These are phyloP conservation scores for Aphaenogaster rudis DNA, from an alignment of 1,140 invertebrate species.

Conservation along the genomic window DNA sequence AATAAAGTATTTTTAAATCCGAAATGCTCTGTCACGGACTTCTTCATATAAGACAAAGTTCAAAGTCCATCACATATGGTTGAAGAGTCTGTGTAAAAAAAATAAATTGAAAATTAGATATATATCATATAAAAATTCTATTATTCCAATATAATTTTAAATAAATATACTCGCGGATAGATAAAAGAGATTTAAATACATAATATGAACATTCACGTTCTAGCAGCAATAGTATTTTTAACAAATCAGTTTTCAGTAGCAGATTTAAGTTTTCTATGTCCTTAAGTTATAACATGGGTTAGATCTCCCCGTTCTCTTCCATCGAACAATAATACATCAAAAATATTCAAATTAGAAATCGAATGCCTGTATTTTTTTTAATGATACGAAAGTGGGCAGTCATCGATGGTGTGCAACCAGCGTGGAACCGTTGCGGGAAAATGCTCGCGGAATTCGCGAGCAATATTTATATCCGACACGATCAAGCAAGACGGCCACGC, in stretches of 20 bases:
- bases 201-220: background rate
- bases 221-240: background rate
- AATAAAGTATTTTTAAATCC: background rate
- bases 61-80: background rate
- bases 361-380: background rate
- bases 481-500: background rate
- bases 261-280: background rate
- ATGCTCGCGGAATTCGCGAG: background rate
- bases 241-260: background rate
- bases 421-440: background rate
- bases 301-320: background rate
- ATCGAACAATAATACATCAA: background rate
- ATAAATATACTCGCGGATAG: background rate
- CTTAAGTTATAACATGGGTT: background rate
- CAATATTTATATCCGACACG: slow-evolving; percentile 49
- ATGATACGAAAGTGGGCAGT: background rate
- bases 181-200: background rate
- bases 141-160: background rate
- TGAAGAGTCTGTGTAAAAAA: background rate
- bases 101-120: background rate
- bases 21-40: background rate
- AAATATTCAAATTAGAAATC: slow-evolving; percentile 1
- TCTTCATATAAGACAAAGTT: background rate
- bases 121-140: background rate
- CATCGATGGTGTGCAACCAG: background rate